A percentile compares a stretch with the other conserved stretches of the same genome.
Conservation (phyloP, 2,888 invertebrate genomes). For the Strigamia transsilvanica region DNA sequence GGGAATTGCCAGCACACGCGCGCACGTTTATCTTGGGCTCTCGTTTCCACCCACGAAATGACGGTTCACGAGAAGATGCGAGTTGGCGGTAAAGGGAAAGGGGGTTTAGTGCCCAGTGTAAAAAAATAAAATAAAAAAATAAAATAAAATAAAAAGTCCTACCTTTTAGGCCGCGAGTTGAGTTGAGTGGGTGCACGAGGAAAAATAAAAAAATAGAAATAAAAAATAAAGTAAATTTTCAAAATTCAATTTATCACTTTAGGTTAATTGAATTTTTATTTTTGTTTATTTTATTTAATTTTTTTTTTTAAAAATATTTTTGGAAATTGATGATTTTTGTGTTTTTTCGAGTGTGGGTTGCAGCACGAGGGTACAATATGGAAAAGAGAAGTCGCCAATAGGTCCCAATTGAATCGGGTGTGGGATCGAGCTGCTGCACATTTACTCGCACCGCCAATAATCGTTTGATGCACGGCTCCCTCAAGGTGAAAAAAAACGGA, state of each 20-base stretch:
- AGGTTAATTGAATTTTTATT: neutral
- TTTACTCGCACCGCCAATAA: neutral
- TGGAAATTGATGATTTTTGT: too few relatives aligned
- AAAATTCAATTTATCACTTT: neutral
- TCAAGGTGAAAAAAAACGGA: neutral
- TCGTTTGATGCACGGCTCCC: slow-evolving; percentile 10
- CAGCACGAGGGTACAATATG: neutral
- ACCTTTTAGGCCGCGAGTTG: neutral
- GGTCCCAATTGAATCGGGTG: slow-evolving; percentile 11
- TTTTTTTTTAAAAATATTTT: too few relatives aligned
- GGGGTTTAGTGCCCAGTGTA: slow-evolving; percentile 3
- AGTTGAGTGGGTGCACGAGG: neutral
- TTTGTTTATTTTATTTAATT: neutral
- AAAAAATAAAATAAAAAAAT: slow-evolving; percentile 10
- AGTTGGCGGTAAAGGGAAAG: neutral
- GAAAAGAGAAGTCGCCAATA: slow-evolving; percentile 9
- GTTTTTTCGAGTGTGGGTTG: neutral
- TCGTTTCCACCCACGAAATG: slow-evolving; percentile 18
- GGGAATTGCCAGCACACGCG: slow-evolving; percentile 31
- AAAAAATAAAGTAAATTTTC: neutral
- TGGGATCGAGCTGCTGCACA: neutral
- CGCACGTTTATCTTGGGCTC: slow-evolving; percentile 22
- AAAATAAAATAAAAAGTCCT: slow-evolving; percentile 2
- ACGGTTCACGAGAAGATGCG: neutral
- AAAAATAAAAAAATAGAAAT: neutral